These are phyloP conservation scores for Acanthoscelides obtectus DNA, from an alignment of 2,888 invertebrate genomes.

Conservation along the genomic window DNA sequence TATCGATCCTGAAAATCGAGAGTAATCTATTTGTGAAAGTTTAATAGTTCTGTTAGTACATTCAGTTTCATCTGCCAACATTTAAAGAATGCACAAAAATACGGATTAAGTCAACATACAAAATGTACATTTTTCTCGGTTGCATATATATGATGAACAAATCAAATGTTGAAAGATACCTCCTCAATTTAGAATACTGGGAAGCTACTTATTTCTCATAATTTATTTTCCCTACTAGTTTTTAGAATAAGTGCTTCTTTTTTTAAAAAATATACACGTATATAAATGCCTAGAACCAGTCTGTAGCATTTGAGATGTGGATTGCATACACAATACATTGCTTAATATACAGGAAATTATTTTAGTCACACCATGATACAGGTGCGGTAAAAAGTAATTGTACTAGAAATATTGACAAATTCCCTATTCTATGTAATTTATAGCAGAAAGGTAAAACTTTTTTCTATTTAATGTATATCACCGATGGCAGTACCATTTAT, in stretches of 20 bases:
- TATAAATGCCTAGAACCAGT: background rate
- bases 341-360: background rate
- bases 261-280: background rate
- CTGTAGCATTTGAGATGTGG: background rate
- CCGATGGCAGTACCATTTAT: conserved; percentile 16
- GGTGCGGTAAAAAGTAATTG: background rate
- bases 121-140: too few relatives aligned
- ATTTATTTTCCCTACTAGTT: background rate
- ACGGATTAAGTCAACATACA: too few relatives aligned
- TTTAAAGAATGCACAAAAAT: too few relatives aligned
- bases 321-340: background rate
- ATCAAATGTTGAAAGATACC: too few relatives aligned
- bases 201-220: background rate
- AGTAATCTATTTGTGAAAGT: too few relatives aligned
- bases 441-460: background rate
- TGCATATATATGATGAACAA: too few relatives aligned
- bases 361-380: background rate
- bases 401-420: background rate
- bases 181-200: background rate
- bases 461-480: conserved; percentile 9
- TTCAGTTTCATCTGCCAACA: too few relatives aligned
- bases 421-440: background rate
- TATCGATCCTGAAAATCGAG: too few relatives aligned
- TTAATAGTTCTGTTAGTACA: too few relatives aligned
- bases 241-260: background rate